Conservation (phyloP, 2,113 vertebrate species). For the Trematomus loennbergii region DNA sequence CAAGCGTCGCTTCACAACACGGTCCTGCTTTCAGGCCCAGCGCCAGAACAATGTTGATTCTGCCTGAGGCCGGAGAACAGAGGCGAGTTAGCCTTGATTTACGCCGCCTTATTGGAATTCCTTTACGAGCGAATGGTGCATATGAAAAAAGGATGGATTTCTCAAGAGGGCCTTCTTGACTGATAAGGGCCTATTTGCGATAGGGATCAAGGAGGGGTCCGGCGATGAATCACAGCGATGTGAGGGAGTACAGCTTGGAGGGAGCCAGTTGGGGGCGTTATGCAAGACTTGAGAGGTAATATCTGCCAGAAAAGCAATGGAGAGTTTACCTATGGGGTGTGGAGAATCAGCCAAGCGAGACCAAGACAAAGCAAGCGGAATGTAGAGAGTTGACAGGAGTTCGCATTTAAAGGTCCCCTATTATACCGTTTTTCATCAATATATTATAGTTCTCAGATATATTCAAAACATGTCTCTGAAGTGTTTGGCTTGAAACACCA, state of each 20-base stretch:
- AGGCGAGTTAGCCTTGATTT: slow-evolving; percentile 66
- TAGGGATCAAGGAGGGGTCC: slow-evolving; percentile 57
- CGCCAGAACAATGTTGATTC: slow-evolving; percentile 62
- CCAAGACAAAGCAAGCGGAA: slow-evolving; percentile 37
- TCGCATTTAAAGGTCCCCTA: not conserved
- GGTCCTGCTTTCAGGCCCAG: slow-evolving; percentile 45
- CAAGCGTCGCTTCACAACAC: slow-evolving; percentile 61
- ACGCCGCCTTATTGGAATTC: slow-evolving; percentile 72
- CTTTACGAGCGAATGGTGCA: slow-evolving; percentile 60
- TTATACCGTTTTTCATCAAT: no score
- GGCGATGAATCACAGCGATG: slow-evolving; percentile 55
- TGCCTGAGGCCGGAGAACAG: slow-evolving; percentile 47
- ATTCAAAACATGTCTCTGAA: no score
- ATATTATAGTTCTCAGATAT: no score
- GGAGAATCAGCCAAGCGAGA: not conserved
- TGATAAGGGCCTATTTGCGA: slow-evolving; percentile 71
- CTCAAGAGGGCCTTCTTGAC: slow-evolving; percentile 58
- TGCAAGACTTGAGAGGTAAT: slow-evolving; percentile 47
- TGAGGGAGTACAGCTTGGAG: slow-evolving; percentile 51
- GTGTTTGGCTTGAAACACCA: no score
- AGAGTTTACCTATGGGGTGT: slow-evolving; percentile 36
- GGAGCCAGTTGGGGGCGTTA: slow-evolving; percentile 31
- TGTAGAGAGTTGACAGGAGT: not conserved
- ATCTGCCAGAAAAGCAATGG: slow-evolving; percentile 22
- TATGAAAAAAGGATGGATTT: slow-evolving; percentile 62